Evolutionary conservation across 2,888 invertebrate genomes (phyloP).

Genomic region (Agonopterix arenella): DNA sequence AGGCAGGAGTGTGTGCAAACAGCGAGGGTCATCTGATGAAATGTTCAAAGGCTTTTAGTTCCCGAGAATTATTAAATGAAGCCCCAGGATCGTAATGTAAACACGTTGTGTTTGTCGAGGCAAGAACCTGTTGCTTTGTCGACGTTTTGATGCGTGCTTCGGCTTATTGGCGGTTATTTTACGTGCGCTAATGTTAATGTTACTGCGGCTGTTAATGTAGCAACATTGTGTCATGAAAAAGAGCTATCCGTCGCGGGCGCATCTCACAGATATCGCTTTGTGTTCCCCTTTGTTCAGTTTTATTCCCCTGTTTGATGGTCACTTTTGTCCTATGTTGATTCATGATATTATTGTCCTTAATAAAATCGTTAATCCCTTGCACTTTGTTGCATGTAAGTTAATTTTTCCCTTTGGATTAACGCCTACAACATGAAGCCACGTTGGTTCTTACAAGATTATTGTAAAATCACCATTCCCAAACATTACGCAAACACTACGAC

Average conservation of each 20-base stretch:
- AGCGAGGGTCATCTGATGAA: conserved; percentile 76
- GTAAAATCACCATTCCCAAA: conserved; percentile 39
- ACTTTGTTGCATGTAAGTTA: too few relatives aligned
- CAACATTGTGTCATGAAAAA: conserved; percentile 55
- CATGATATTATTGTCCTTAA: conserved; percentile 1
- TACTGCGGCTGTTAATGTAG: conserved; percentile 51
- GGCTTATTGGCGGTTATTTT: conserved; percentile 74
- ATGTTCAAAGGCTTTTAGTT: conserved; percentile 78
- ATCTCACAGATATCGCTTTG: conserved; percentile 19
- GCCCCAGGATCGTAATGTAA: conserved; percentile 75
- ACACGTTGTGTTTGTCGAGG: conserved; percentile 66
- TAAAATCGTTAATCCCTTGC: background rate
- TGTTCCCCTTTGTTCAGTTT: conserved; percentile 27
- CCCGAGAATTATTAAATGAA: conserved; percentile 77
- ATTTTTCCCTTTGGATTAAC: too few relatives aligned
- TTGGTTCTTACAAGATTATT: too few relatives aligned
- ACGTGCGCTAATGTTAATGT: conserved; percentile 70
- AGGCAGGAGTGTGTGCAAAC: conserved; percentile 74
- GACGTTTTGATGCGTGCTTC: conserved; percentile 64
- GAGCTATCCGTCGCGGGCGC: conserved; percentile 2
- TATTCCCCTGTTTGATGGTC: conserved; percentile 24
- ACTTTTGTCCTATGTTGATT: conserved; percentile 2
- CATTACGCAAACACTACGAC: conserved; percentile 50
- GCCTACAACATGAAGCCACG: too few relatives aligned
- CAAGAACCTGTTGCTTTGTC: conserved; percentile 74